These are phyloP conservation scores for Pentalonia nigronervosa DNA, from an alignment of 1,140 invertebrate species.

Conservation along the genomic window DNA sequence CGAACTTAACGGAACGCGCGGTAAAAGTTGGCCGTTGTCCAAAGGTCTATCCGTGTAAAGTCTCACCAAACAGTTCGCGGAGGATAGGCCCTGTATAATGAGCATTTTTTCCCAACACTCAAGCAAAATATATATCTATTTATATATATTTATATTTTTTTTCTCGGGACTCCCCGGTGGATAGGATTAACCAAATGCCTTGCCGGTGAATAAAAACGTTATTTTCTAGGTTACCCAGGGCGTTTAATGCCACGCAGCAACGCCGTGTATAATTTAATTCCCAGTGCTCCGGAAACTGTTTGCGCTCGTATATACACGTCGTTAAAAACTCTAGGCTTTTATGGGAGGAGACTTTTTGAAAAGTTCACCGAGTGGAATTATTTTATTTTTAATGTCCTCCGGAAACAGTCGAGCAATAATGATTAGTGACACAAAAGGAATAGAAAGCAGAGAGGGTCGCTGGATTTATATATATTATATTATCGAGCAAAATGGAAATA, in stretches of 20 bases:
- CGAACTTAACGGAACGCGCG: neutral
- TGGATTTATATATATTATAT: neutral
- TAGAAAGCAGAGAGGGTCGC: neutral
- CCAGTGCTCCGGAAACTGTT: conserved; percentile 47
- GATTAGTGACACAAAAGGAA: conserved; percentile 43
- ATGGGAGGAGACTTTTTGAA: neutral
- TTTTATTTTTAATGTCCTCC: conserved; percentile 40
- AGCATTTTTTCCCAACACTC: neutral
- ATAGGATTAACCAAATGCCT: conserved; percentile 19
- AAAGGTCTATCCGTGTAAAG: conserved; percentile 22
- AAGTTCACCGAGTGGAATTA: conserved; percentile 36
- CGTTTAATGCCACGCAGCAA: neutral
- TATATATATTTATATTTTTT: neutral
- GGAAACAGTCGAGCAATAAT: conserved; percentile 33
- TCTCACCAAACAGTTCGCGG: neutral
- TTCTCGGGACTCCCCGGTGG: neutral
- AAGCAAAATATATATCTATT: neutral
- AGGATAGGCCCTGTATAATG: conserved; percentile 5
- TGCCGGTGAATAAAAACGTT: neutral
- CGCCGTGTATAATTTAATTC: conserved; percentile 33
- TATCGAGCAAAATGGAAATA: conserved; percentile 20
- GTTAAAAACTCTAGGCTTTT: conserved; percentile 16
- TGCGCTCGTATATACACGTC: conserved; percentile 16
- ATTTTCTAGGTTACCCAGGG: conserved; percentile 2
- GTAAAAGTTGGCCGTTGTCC: neutral